Base-by-base conservation (phyloP, 2,113 vertebrate species). In the Vanacampus margaritifer region DNA sequence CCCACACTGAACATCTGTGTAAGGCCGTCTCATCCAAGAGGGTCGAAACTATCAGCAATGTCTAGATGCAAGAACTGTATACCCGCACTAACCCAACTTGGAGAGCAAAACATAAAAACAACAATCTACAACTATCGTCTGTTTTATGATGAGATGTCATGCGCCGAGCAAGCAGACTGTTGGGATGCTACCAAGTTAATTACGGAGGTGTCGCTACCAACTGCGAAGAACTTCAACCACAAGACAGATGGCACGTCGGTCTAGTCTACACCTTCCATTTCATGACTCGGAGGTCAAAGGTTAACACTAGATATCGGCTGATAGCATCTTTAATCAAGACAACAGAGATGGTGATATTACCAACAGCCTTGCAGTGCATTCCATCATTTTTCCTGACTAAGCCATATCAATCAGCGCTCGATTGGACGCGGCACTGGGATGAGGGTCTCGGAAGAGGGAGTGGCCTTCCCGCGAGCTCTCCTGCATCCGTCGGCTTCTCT, bases 321-420 rank as follows among this genome's bases (percentile, higher is more conserved):
- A 80, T 78, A 73, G 41, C 69, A 78, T 84, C 81, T 65, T 67
- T 83, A 84, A 86, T 82, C 73, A 80, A 65, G 56, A 64, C 66
- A 67, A 74, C 71, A 71, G 51, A 67, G 71, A 65, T 43, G 63
- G 64, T 45, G 35, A 26, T 11, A 63, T 39, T 64, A 51, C 13
- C 24, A 13, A 21, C 45, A 37, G 65, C 73, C 65, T 72, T 13
- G 23, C 64, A 72, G 62, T 62, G 70, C 50, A 64, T 32, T 76
- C 23, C 35, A 75, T 84, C 74, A 61, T 78, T 86, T 69, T 74
- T 71, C 67, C 67, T 75, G 62, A 60, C 46, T 64, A 77, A 71
- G 65, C 39, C 64, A 67, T 60, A 83, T 81, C 80, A 79, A 83
- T 84, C 69, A 68, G 66, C 28, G 59, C 64, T 37, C 5, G 26